Conservation (phyloP, 2,888 invertebrate species). For the Coelopa pilipes region DNA sequence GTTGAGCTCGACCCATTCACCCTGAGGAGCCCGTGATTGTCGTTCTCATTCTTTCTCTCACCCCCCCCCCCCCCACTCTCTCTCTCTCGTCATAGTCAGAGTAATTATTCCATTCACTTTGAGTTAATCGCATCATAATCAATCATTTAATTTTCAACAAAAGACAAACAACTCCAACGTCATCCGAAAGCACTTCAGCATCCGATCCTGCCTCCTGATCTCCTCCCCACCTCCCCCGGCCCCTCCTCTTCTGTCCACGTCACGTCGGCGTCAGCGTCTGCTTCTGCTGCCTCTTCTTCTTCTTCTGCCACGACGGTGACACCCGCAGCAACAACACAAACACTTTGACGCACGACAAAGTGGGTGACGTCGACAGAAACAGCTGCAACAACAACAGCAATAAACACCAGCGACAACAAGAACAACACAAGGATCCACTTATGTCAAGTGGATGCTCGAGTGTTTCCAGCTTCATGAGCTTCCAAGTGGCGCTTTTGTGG, state of each 20-base stretch:
- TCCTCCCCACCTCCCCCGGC: no score
- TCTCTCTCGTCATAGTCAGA: no score
- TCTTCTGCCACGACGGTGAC: neutral
- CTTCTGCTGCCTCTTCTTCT: no score
- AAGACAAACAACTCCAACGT: slow-evolving; percentile 22
- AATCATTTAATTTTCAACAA: slow-evolving; percentile 30
- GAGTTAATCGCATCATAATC: slow-evolving; percentile 30
- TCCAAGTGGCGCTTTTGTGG: slow-evolving; percentile 41
- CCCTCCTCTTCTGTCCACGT: no score
- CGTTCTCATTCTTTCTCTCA: no score
- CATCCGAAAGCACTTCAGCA: slow-evolving; percentile 13
- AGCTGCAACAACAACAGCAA: neutral
- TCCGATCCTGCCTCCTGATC: neutral
- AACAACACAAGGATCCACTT: slow-evolving; percentile 16
- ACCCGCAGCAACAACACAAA: slow-evolving; percentile 17
- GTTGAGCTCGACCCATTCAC: no score
- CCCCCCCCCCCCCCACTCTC: no score
- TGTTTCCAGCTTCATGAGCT: slow-evolving; percentile 41
- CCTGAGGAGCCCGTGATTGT: no score
- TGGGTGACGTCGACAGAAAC: slow-evolving; percentile 9
- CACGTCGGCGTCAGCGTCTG: no score
- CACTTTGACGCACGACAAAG: slow-evolving; percentile 11
- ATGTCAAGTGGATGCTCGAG: slow-evolving; percentile 31
- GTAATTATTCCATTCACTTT: slow-evolving; percentile 21
- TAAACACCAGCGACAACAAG: neutral